These are phyloP conservation scores for Spongilla lacustris DNA, from an alignment of 37 sponge, comb jelly and placozoan species.

Conservation along the genomic window DNA sequence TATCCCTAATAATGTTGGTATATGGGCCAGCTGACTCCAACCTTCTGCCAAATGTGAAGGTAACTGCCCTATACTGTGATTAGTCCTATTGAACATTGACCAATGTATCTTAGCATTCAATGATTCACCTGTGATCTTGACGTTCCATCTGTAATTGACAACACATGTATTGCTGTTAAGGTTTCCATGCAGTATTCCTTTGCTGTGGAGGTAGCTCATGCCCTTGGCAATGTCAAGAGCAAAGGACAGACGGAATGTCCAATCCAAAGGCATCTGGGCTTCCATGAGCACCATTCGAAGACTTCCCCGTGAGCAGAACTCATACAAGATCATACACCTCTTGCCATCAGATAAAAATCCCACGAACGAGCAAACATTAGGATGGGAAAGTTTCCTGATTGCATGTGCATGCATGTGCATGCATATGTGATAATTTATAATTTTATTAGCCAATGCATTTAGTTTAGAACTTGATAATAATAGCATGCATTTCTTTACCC, in stretches of 20 bases:
- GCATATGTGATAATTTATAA: too few relatives aligned
- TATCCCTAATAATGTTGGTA: too few relatives aligned
- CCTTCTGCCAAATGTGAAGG: too few relatives aligned
- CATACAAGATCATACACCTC: conserved; percentile 5
- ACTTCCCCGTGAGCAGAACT: conserved; percentile 43
- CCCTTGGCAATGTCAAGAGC: conserved; percentile 33
- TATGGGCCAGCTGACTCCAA: too few relatives aligned
- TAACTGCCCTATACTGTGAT: too few relatives aligned
- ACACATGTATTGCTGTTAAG: conserved; percentile 42
- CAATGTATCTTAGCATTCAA: too few relatives aligned
- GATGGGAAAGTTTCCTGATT: conserved; percentile 39
- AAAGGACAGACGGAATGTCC: conserved; percentile 50
- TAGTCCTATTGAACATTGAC: too few relatives aligned
- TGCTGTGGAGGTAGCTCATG: conserved; percentile 51
- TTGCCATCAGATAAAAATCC: conserved; percentile 32
- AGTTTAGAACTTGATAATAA: too few relatives aligned
- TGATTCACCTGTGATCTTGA: conserved; percentile 63
- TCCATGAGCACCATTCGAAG: conserved; percentile 25
- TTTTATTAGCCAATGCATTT: too few relatives aligned
- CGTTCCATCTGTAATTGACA: conserved; percentile 40
- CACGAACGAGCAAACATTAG: conserved; percentile 38
- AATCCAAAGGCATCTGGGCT: conserved; percentile 8
- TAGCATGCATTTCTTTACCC: too few relatives aligned
- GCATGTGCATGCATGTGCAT: not conserved
- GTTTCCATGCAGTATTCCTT: conserved; percentile 44